Evolutionary conservation across 1,140 invertebrate genomes (phyloP).

Genomic region (Drosophila kikkawai): DNA sequence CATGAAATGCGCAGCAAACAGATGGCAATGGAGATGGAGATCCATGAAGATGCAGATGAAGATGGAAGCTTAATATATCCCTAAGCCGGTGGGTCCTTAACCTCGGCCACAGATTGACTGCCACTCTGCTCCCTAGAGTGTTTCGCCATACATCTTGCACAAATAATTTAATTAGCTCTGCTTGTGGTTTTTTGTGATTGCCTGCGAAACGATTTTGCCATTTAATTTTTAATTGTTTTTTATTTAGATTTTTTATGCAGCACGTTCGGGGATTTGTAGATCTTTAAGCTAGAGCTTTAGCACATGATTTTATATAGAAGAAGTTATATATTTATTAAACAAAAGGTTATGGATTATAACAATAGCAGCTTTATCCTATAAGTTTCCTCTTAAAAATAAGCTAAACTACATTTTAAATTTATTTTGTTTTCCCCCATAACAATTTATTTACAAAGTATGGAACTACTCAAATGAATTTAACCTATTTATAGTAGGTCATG

Average conservation of each 20-base stretch:
- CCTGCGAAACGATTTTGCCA: constrained; percentile 48
- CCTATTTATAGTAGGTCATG: constrained; percentile 6
- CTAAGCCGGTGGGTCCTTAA: constrained; percentile 30
- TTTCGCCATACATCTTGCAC: constrained; percentile 26
- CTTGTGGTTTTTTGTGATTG: constrained; percentile 70
- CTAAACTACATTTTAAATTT: not conserved
- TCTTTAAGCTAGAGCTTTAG: constrained; percentile 11
- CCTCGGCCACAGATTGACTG: not conserved
- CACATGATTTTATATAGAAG: too few relatives aligned
- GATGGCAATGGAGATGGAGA: constrained; percentile 24
- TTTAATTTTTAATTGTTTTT: constrained; percentile 55
- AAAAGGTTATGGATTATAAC: too few relatives aligned
- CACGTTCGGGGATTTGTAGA: not conserved
- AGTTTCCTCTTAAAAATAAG: not conserved
- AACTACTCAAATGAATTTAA: not conserved
- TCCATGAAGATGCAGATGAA: constrained; percentile 35
- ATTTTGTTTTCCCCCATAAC: not conserved
- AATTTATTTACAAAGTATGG: not conserved
- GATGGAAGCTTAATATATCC: constrained; percentile 16
- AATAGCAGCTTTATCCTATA: too few relatives aligned
- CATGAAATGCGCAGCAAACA: constrained; percentile 62
- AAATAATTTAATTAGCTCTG: constrained; percentile 79
- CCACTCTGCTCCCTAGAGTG: not conserved
- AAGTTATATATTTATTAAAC: too few relatives aligned
- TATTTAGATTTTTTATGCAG: constrained; percentile 40